Conservation (phyloP, 2,797 vertebrate species). For the Tangara arthus region DNA sequence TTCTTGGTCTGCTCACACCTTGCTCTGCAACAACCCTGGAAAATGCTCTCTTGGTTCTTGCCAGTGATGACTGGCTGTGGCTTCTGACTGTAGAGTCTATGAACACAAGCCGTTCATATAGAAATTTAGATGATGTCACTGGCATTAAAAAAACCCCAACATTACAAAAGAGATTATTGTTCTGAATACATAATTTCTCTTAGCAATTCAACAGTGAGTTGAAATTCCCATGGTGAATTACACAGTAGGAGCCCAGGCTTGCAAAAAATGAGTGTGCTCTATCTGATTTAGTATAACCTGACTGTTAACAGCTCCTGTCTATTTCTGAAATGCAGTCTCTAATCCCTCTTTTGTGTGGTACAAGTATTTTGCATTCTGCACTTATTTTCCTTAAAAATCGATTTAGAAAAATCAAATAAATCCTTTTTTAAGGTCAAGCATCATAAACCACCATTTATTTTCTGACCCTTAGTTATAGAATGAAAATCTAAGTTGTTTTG, state of each 20-base stretch:
- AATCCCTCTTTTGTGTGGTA: neutral
- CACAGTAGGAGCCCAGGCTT: neutral
- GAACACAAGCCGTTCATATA: neutral
- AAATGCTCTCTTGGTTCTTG: neutral
- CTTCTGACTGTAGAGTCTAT: neutral
- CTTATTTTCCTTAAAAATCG: neutral
- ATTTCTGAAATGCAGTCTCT: neutral
- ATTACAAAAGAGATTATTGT: neutral
- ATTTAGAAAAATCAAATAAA: neutral
- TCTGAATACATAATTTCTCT: neutral
- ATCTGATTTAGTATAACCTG: neutral
- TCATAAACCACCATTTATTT: neutral
- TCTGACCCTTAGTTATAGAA: neutral
- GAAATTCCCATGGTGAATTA: neutral
- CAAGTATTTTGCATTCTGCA: neutral
- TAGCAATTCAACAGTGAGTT: neutral
- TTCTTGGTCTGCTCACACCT: neutral
- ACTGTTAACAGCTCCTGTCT: neutral
- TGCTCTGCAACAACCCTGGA: neutral
- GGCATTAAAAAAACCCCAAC: neutral
- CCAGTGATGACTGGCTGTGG: neutral
- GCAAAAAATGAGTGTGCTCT: neutral
- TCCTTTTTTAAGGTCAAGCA: neutral
- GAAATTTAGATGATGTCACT: neutral
- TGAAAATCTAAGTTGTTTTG: neutral